Evolutionary conservation across 35 echinoderm and acorn worm species (phyloP), one percentile per base, ranked within the genome.

Genomic region (Heliocidaris erythrogramma): DNA sequence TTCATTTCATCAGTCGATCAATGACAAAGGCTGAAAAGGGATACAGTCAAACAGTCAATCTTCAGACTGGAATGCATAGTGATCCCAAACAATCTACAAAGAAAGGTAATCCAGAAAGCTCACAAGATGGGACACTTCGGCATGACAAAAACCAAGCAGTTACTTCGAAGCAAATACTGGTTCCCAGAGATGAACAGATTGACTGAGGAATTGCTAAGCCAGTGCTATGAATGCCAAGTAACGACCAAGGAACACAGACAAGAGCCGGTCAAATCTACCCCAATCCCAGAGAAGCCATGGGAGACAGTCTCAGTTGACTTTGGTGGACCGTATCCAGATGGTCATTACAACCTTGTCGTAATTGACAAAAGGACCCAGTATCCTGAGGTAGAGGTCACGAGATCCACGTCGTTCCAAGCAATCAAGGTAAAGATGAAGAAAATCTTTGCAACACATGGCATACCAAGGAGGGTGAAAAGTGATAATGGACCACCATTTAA

Each of bases 11-110:
- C 88, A 96, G 93, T 85, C 49, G 95, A 49, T 65, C 92, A 8
- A 86, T 97, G 92, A 95, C 94, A 49, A 60, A 96, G 8, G 59
- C 95, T 24, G 94, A 95, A 56, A 97, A 96, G 69, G 95, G 92
- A 92, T 96, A 97, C 59, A 96, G 94, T 47, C 97, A 97, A 86
- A 96, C 94, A 30, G 97, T 94, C 32, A 96, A 96, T 97, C 27
- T 95, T 97, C 85, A 32, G 94, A 60, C 32, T 95, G 29, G 32
- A 93, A 13, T 90, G 59, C 30, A 97, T 95, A 30, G 89, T 94
- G 12, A 97, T 95, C 30, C 96, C 96, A 88, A 78, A 47, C 29
- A 84, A 29, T 48, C 47, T 97, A 48, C 94, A 97, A 49, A 31
- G 95, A 48, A 97, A 95, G 84, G 86, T 95, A 30, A 94, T 95